Evolutionary conservation across 23 tunicate species (phyloP), one percentile per base, ranked within the genome.

Genomic region (Botrylloides violaceus): DNA sequence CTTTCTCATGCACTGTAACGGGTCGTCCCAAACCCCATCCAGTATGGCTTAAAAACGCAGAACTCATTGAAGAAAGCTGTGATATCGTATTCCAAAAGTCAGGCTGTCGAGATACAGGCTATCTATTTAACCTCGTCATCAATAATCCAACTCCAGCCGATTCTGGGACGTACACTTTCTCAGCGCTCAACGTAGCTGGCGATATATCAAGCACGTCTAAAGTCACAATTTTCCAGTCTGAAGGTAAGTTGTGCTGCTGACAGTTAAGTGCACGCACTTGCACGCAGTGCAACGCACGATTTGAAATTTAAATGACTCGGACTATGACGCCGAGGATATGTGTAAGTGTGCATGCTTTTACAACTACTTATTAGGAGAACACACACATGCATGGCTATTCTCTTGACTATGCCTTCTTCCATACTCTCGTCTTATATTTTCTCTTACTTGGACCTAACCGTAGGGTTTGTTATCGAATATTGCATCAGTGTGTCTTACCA

Each of bases 11-110:
- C 66, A 19, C n/a, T 2, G 89, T 88, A n/a, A 29, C 62, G 5
- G 96, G 88, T 19, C 73, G 62, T 6, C 96, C 96, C 25, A 49
- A 39, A 30, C 88, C 96, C 0, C 72, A 77, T 65, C 58, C 79
- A 4, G 74, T 77, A 1, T 88, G 96, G 96, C 75, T 82, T 71
- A 77, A 78, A 78, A 80, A 88, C 62, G 96, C 87, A 9, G 62
- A 58, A n/a, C 33, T 71, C 4, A 29, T 88, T 3, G 26, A 55
- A 4, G 72, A 66, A 30, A 28, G 31, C 2, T 23, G 76, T 9
- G 66, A 73, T 19, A 68, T 31, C 4, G 50, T 32, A 43, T 71
- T 72, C 56, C 77, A 83, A 2, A 68, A 77, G 19, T 38, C 49
- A 6, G n/a, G 58, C 18, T 55, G 7, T 2, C 63, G 35, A 15